Base-by-base conservation (phyloP, 2,888 invertebrate genomes). In the Nyleta sp. region DNA sequence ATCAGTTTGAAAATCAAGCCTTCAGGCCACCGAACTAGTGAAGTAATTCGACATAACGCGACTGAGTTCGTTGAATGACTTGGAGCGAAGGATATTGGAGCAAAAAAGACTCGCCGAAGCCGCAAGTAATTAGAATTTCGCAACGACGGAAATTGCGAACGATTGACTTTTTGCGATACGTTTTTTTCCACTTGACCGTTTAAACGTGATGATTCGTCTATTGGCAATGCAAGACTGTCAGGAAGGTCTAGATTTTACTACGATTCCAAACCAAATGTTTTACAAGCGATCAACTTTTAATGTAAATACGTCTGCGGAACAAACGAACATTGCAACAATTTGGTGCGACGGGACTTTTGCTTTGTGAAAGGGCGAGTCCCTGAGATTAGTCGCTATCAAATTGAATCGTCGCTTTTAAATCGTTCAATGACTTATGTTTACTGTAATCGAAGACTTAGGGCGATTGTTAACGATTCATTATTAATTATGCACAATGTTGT, bases 1-100 rank as follows among this genome's bases (percentile, higher is more conserved):
- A 65, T 44, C 8, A 52, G 35, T 65, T 76, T 52, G 70, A 65
- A 62, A 76, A 76, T 76, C 76, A 76, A 65, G 71, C 55, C 33
- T 44, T 65, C 70, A 65, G 64, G 22, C 33, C n/a, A 48, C 31
- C n/a, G 13, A 68, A 15, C 4, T 40, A 18, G 13, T 10, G 17
- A 33, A 42, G 38, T 28, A 38, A 44, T 48, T 55, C 40, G 33
- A 46, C 31, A 46, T 33, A 60, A 5, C 7, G 28, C n/a, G n/a
- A n/a, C n/a, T n/a, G n/a, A n/a, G n/a, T n/a, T n/a, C n/a, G n/a
- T n/a, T n/a, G n/a, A n/a, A n/a, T n/a, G n/a, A n/a, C n/a, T n/a
- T n/a, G n/a, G n/a, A n/a, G n/a, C n/a, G n/a, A n/a, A n/a, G n/a
- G n/a, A n/a, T n/a, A n/a, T 28, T 22, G 10, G 22, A 42, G 22